phyloP scores from a whole-genome alignment of 2,888 invertebrate species.

The Apamea epomidion region DNA sequence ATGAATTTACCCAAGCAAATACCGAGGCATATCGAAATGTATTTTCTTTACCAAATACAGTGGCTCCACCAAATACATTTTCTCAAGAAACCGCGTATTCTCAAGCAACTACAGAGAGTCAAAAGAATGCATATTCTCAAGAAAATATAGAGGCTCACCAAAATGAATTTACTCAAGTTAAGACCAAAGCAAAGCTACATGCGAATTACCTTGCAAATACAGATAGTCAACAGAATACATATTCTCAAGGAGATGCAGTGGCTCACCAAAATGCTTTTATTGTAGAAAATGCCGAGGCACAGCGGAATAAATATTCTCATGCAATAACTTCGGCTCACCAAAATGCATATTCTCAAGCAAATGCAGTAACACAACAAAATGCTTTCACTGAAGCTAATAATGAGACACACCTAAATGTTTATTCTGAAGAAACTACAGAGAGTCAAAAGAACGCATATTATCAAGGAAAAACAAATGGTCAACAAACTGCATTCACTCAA shows the following conservation, averaged over 20 bases:
- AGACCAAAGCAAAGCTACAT: slow-evolving; percentile 2
- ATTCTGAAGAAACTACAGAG: neutral
- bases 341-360: slow-evolving; percentile 16
- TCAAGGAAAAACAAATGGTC: neutral
- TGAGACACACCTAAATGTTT: neutral
- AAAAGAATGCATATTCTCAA: slow-evolving; percentile 18
- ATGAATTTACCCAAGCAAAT: slow-evolving; percentile 8
- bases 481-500: neutral
- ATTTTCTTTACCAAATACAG: neutral
- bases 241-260: neutral
- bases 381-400: neutral
- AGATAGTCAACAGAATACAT: neutral
- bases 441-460: neutral
- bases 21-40: slow-evolving; percentile 19
- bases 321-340: neutral
- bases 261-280: neutral
- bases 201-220: neutral
- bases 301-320: slow-evolving; percentile 23
- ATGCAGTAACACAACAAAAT: neutral
- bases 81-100: neutral
- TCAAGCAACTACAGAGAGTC: slow-evolving; percentile 1
- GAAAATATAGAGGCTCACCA: neutral
- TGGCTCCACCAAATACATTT: neutral
- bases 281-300: neutral
- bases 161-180: slow-evolving; percentile 16